Evolutionary conservation across 2,113 vertebrate species (phyloP), one percentile per base, ranked within the genome.

Genomic region (Mola mola): DNA sequence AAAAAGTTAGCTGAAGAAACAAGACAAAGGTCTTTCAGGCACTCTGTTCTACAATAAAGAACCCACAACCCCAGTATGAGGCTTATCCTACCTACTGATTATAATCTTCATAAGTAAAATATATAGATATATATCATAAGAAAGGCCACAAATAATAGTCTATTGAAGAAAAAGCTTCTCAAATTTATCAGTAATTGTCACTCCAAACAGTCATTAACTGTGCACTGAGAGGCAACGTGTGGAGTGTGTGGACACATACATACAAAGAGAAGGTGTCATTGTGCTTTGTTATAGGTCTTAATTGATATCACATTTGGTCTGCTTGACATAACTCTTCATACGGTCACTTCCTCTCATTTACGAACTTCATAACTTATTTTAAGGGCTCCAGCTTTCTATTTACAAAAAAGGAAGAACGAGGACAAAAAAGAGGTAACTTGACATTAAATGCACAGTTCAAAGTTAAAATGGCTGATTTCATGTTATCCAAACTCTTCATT

Each of bases 101-200:
- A 87, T 90, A 73, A 69, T 52, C 55, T 75, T 75, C 40, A 62
- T 51, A 79, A 75, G 61, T 81, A 88, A 84, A 89, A 85, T 89
- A 70, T 81, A 79, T 60, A 71, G 77, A 78, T 52, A 60, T 62
- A 60, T 77, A 56, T 11, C 50, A 78, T 73, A 76, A 73, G 48
- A 83, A 93, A 92, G 88, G 88, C 90, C 87, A 88, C 77, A 82
- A 83, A 56, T 70, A 67, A 80, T 48, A 58, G 67, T 75, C 58
- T 51, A 19, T 36, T 47, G 16, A 48, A 63, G 26, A 42, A 72
- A 52, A 56, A 65, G 33, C 55, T 67, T 63, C 52, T 48, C 33
- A 61, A 22, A 47, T 69, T 2, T 61, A 75, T 67, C 37, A 43
- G 51, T 26, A 56, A 22, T 13, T n/a, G 73, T 71, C 43, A 58